Conservation (phyloP, 2,113 vertebrate genomes). For the Phylloscopus trochiloides region DNA sequence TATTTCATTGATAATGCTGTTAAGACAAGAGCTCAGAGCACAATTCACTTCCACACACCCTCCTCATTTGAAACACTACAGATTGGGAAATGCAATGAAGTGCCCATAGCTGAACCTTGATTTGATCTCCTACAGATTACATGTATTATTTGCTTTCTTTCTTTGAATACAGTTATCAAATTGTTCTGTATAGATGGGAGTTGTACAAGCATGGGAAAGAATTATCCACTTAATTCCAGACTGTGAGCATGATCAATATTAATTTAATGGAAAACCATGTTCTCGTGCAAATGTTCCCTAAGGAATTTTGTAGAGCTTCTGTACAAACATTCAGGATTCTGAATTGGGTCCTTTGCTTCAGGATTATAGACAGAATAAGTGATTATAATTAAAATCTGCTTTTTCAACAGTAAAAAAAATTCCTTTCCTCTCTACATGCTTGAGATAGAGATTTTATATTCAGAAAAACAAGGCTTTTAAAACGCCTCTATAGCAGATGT, state of each 20-base stretch:
- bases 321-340: neutral
- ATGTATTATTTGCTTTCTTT: neutral
- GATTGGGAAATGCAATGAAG: neutral
- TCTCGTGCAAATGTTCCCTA: neutral
- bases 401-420: neutral
- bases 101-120: neutral
- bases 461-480: conserved; percentile 24
- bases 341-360: neutral
- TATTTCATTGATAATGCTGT: neutral
- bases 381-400: neutral
- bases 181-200: neutral
- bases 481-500: neutral
- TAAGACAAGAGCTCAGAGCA: neutral
- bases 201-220: neutral
- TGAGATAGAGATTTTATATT: conserved; percentile 2
- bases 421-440: neutral
- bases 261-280: neutral
- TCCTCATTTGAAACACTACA: neutral
- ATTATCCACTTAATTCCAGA: neutral
- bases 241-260: neutral
- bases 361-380: neutral
- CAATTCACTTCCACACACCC: neutral
- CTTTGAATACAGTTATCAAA: neutral
- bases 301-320: neutral
- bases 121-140: neutral